phyloP scores from a whole-genome alignment of 2,113 vertebrate species.

The Lagopus leucura region DNA sequence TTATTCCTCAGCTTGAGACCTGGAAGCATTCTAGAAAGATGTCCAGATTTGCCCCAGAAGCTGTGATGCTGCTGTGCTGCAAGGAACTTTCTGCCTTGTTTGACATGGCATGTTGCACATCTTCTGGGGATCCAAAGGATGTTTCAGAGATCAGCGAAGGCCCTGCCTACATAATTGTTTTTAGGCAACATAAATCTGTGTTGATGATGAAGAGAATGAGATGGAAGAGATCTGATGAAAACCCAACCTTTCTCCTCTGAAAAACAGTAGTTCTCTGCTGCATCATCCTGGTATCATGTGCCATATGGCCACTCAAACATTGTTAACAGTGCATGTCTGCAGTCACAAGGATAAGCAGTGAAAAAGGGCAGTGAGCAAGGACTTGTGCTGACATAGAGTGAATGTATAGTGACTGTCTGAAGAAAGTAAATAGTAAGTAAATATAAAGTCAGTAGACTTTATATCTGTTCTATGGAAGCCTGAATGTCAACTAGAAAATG shows the following conservation, averaged over 20 bases:
- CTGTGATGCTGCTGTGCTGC: background rate
- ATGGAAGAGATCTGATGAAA: background rate
- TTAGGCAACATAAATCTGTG: background rate
- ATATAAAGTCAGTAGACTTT: background rate
- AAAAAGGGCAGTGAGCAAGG: background rate
- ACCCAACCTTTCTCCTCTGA: background rate
- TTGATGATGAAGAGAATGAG: background rate
- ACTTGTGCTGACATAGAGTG: background rate
- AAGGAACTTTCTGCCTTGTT: background rate
- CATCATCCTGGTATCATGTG: background rate
- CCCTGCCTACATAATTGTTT: fast-evolving
- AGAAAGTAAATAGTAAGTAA: background rate
- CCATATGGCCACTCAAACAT: background rate
- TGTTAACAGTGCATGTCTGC: background rate
- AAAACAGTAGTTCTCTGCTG: background rate
- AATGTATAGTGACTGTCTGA: background rate
- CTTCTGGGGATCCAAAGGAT: background rate
- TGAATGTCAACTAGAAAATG: background rate
- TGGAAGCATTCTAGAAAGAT: background rate
- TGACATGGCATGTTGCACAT: background rate
- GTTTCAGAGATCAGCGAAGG: background rate
- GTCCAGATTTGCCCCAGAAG: background rate
- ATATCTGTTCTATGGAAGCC: background rate
- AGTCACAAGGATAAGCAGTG: background rate
- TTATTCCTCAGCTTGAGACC: background rate